A percentile compares a stretch with the other conserved stretches of the same genome.
Conservation (phyloP, 1,140 invertebrate genomes). For the Drosophila triauraria region DNA sequence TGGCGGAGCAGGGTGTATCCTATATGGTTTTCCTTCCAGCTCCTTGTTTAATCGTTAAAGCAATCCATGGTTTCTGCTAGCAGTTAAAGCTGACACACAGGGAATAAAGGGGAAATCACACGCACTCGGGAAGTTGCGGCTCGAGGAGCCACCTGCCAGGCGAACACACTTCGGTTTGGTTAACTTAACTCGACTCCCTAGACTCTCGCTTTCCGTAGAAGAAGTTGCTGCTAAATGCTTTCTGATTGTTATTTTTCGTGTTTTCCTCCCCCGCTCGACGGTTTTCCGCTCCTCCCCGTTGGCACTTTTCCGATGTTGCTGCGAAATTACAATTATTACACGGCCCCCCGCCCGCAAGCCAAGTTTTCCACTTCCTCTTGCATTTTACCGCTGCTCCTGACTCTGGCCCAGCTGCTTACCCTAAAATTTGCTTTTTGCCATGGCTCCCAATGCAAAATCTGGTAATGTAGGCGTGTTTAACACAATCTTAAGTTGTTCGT, state of each 20-base stretch:
- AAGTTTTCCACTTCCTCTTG: conserved; percentile 56
- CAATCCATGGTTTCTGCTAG: conserved; percentile 32
- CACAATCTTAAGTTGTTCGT: conserved; percentile 80
- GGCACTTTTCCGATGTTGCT: conserved; percentile 51
- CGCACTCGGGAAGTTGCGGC: conserved; percentile 29
- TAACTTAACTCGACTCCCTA: conserved; percentile 16
- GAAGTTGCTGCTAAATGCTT: conserved; percentile 82
- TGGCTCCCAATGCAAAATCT: conserved; percentile 70
- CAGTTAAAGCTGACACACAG: conserved; percentile 54
- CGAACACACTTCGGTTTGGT: conserved; percentile 48
- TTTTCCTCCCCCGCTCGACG: conserved; percentile 36
- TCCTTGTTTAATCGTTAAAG: conserved; percentile 81
- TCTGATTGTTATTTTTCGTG: conserved; percentile 84
- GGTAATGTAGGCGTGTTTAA: conserved; percentile 79
- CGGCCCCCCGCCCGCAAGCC: conserved; percentile 25
- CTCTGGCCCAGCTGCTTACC: conserved; percentile 22
- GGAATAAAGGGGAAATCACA: conserved; percentile 13
- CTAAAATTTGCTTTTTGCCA: conserved; percentile 58
- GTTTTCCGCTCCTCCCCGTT: background rate
- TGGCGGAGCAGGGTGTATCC: conserved; percentile 13
- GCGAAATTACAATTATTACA: conserved; percentile 84
- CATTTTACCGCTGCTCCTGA: conserved; percentile 38
- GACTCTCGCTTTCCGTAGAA: conserved; percentile 51
- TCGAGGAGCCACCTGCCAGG: conserved; percentile 57
- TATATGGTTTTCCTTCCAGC: conserved; percentile 59